phyloP scores from a whole-genome alignment of 23 tunicate genomes.

The Phallusia fumigata region DNA sequence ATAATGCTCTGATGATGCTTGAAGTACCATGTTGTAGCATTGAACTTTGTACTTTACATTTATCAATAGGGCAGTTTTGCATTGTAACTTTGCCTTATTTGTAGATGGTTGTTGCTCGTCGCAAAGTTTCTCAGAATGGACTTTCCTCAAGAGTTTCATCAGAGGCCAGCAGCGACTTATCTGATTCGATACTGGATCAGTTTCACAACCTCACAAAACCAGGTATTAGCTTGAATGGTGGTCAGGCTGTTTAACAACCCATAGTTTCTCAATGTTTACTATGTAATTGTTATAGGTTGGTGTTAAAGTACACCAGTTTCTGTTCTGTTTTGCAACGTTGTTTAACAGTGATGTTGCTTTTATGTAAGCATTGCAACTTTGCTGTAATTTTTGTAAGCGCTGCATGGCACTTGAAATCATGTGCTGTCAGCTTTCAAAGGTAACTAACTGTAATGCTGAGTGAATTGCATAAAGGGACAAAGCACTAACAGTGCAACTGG shows the following conservation, averaged over 20 bases:
- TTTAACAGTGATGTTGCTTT: no score
- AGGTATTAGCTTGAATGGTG: background rate
- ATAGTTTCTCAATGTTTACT: no score
- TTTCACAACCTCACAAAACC: background rate
- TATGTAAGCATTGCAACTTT: no score
- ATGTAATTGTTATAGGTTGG: background rate
- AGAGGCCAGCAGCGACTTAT: slow-evolving; percentile 88
- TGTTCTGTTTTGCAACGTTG: background rate
- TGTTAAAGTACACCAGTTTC: no score
- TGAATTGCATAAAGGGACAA: background rate
- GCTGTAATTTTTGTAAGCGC: no score
- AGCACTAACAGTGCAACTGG: no score
- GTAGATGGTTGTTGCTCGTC: slow-evolving; percentile 87
- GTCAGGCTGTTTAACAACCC: no score
- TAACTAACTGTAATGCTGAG: background rate
- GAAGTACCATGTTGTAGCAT: background rate
- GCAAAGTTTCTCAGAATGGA: slow-evolving; percentile 30
- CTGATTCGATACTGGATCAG: slow-evolving; percentile 62
- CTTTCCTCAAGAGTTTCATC: slow-evolving; percentile 63
- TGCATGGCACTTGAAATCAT: no score
- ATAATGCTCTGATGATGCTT: no score
- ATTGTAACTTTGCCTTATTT: background rate
- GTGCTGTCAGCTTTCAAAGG: no score
- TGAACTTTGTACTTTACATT: background rate
- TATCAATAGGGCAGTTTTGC: background rate